Evolutionary conservation across 1,140 invertebrate species (phyloP), one percentile per base, ranked within the genome.

Genomic region (Idris sp.): DNA sequence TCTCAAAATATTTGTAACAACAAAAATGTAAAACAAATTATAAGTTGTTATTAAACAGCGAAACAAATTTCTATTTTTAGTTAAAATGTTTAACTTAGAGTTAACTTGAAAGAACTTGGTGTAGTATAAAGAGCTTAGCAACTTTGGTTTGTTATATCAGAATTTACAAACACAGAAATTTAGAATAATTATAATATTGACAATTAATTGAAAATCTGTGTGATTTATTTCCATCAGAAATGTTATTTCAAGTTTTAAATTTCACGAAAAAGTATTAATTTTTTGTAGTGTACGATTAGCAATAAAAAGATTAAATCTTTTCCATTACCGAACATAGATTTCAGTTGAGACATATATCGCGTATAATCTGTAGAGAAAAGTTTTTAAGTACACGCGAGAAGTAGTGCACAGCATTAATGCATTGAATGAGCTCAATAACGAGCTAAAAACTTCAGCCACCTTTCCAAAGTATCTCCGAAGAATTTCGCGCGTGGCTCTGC

Each of bases 351-450:
- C 49, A 59, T 65, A 38, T 65, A 65, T 61, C 46, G 44, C 38
- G 19, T 65, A 59, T 35, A 72, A 65, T 74, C 54, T 54, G 54
- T 44, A 13, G 40, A 19, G 9, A 13, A 53, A 74, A 62, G 44
- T 74, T 77, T 69, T 72, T 67, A 76, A 72, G 44, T 65, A 72
- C 68, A 43, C 59, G 43, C 28, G 33, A 58, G 43, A 13, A 64
- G 41, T 44, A 51, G 26, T 41, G 48, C 31, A 48, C 35, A 10
- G 18, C 59, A 54, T 65, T 76, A 76, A 76, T 71, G 41, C 61
- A 76, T 71, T 65, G 65, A 67, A 61, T 61, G 61, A 36, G 74
- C 38, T 76, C 65, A 61, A 71, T 71, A 71, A 76, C 61, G 54
- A 71, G 68, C 62, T 68, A 30, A 46, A 53, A 67, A 69, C 51